These are phyloP conservation scores for Tanaodytes sp. DNA, from an alignment of 2,888 invertebrate species.

Conservation along the genomic window DNA sequence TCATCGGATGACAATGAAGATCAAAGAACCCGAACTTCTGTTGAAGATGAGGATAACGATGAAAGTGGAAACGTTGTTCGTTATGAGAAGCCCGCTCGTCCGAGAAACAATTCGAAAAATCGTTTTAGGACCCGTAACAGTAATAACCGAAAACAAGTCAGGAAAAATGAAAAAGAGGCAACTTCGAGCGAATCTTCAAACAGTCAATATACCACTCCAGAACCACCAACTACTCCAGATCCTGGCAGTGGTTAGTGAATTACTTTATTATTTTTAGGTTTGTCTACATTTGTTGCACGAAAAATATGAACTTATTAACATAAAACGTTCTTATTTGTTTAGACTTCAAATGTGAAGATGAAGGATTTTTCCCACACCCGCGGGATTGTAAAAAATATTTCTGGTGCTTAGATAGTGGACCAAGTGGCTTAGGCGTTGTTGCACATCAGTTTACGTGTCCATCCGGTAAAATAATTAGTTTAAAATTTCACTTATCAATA, in stretches of 20 bases:
- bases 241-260: constrained; percentile 82
- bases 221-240: constrained; percentile 91
- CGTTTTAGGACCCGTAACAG: constrained; percentile 56
- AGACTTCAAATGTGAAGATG: constrained; percentile 94
- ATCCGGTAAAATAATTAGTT: constrained; percentile 78
- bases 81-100: constrained; percentile 53
- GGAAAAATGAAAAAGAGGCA: constrained; percentile 48
- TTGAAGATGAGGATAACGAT: constrained; percentile 53
- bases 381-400: constrained; percentile 95
- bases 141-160: constrained; percentile 60
- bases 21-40: constrained; percentile 24
- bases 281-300: too few relatives aligned
- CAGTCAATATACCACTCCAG: constrained; percentile 78
- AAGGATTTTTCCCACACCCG: constrained; percentile 93
- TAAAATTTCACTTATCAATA: too few relatives aligned
- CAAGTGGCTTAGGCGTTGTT: constrained; percentile 90
- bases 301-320: too few relatives aligned
- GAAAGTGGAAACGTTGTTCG: constrained; percentile 58
- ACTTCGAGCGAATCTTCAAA: constrained; percentile 74
- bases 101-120: constrained; percentile 37
- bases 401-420: constrained; percentile 93
- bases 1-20: constrained; percentile 53
- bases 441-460: constrained; percentile 95
- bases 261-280: constrained; percentile 1
- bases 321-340: too few relatives aligned